Evolutionary conservation across 2,113 vertebrate genomes (phyloP), one percentile per base, ranked within the genome.

Genomic region (Gopherus flavomarginatus): DNA sequence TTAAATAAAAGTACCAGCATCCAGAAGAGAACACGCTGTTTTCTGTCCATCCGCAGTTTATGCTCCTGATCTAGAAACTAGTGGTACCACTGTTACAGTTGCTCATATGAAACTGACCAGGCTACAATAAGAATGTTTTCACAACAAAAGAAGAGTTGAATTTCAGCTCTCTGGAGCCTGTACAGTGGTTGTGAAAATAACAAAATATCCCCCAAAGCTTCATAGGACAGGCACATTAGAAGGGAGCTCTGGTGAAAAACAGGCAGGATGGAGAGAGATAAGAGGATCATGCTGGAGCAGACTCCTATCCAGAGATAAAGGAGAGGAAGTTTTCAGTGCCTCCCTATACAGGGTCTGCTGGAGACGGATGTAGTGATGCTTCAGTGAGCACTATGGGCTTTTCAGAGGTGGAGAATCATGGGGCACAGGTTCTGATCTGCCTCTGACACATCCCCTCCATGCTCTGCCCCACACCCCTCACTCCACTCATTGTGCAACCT

Each of bases 151-250:
- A 87, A 86, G 84, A 59, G 44, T 81, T 52, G 87, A 94, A 14
- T 57, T 78, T 69, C 84, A 90, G 49, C 79, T 89, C 49, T 82
- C 53, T 11, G n/a, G 77, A 87, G 83, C 50, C 83, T 90, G 44
- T 52, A 91, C 88, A 50, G 57, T 78, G 78, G 12, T 12, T 47
- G 88, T 86, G 89, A 93, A 94, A 91, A 88, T 88, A 97, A 87
- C 83, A 93, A 87, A 95, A 69, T 9, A 31, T 35, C 77, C 72
- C 92, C 83, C 90, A 88, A 93, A 29, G 53, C 80, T 84, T 59
- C 35, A 14, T 27, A 80, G 85, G 85, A 75, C 83, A 94, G 91
- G 90, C 95, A 83, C 53, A 2, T 11, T 81, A 7, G 72, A 65
- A 26, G 8, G 4, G 22, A 16, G 19, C 42, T 24, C 4, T 42